Evolutionary conservation across 2,888 invertebrate species (phyloP), one percentile per base, ranked within the genome.

Genomic region (Didymodactylos carnosus): DNA sequence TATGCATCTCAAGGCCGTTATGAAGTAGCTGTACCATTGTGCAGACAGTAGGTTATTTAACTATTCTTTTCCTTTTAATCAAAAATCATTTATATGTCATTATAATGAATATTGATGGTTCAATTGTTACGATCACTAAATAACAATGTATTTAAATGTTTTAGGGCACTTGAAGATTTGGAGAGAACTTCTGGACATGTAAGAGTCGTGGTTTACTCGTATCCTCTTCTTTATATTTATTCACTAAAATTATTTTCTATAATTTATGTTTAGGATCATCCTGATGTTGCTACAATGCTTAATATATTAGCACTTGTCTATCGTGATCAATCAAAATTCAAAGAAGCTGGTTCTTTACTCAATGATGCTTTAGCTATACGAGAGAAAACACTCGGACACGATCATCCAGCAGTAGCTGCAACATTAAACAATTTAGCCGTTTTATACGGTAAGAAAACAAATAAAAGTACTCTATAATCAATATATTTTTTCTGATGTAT

Each of bases 201-300:
- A n/a, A n/a, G n/a, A n/a, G n/a, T n/a, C n/a, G n/a, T n/a, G n/a
- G n/a, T n/a, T n/a, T n/a, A n/a, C n/a, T n/a, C n/a, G n/a, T n/a
- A n/a, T 51, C 19, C 19, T 53, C 19, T 19, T 35, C 29, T 49
- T 23, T 6, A 7, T 29, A 3, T 5, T 16, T 35, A 35, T 62
- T 35, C 35, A 62, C 14, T 6, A n/a, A 25, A 16, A 62, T 19
- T 2, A 35, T 16, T 19, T 62, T 29, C 27, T 62, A 3, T 19
- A 16, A 10, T 43, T n/a, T 43, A 6, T 53, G 3, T 29, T 27
- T 62, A 62, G 62, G 94, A 97, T 85, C 97, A 98, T 85, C 97
- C 97, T 0, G 97, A 98, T 82, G 97, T 98, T n/a, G 97, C 97
- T 69, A 98, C 97, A 70, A 98, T 98, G 97, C 87, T 98, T 78